Evolutionary conservation across 2,797 vertebrate genomes (phyloP).

Genomic region (Enteromius trimaculatus): DNA sequence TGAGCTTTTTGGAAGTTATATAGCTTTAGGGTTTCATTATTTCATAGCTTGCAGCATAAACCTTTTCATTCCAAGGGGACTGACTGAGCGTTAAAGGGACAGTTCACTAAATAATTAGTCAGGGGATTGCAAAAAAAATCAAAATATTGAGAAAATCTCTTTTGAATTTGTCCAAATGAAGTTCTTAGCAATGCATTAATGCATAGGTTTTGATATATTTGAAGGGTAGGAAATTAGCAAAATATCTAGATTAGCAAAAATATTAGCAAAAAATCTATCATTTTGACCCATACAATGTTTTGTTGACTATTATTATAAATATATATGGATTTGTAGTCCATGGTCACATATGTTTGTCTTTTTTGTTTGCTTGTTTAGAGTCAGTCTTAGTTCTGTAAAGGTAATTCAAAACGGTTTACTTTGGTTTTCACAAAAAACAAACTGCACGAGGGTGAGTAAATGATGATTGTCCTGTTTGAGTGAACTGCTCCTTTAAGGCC

Average conservation of each 20-base stretch:
- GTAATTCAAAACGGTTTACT: neutral
- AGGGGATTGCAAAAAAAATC: neutral
- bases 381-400: neutral
- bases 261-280: too few species aligned
- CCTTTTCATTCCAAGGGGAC: neutral
- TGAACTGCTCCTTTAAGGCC: slow-evolving; percentile 8
- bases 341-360: neutral
- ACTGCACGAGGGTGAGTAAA: neutral
- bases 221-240: too few species aligned
- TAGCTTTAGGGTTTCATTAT: slow-evolving; percentile 19
- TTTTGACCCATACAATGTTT: neutral
- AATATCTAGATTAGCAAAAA: too few species aligned
- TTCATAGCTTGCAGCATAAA: slow-evolving; percentile 5
- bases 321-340: neutral
- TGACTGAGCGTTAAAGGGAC: neutral
- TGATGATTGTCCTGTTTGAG: neutral
- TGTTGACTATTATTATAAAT: neutral
- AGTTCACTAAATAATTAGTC: neutral
- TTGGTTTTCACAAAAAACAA: neutral
- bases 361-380: neutral
- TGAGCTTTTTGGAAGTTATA: neutral
- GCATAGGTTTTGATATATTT: too few species aligned
- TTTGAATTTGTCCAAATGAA: neutral
- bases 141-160: neutral
- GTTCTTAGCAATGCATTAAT: neutral